Conservation (phyloP, 2,888 invertebrate genomes). For the Tetragnatha montana region DNA sequence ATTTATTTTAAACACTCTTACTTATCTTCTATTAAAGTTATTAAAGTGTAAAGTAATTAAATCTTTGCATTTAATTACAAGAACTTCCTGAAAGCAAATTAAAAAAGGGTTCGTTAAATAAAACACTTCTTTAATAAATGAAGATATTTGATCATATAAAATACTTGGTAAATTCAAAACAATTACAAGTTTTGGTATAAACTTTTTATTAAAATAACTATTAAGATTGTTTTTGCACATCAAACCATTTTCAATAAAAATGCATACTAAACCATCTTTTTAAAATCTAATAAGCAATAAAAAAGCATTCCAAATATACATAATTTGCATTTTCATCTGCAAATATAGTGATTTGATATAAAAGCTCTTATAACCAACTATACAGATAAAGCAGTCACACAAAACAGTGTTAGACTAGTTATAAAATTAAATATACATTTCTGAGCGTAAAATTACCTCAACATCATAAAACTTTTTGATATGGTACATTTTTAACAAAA, state of each 20-base stretch:
- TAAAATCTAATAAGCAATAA: not conserved
- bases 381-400: not conserved
- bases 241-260: not conserved
- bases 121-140: too few species aligned
- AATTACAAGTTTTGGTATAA: not conserved
- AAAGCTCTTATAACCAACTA: constrained; percentile 27
- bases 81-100: too few species aligned
- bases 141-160: too few species aligned
- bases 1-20: too few species aligned
- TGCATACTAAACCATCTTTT: not conserved
- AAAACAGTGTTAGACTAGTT: constrained; percentile 30
- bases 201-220: not conserved
- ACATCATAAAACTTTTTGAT: not conserved
- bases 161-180: too few species aligned
- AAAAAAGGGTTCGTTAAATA: too few species aligned
- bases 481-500: not conserved
- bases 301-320: constrained; percentile 1
- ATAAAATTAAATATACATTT: constrained; percentile 19
- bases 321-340: not conserved
- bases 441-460: not conserved
- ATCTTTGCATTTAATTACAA: too few species aligned
- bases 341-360: constrained; percentile 27
- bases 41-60: too few species aligned
- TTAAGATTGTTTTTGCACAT: not conserved
- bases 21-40: too few species aligned